A percentile compares a stretch with the other conserved stretches of the same genome.
Conservation (phyloP, 2,113 vertebrate species). For the Amia ocellicauda region DNA sequence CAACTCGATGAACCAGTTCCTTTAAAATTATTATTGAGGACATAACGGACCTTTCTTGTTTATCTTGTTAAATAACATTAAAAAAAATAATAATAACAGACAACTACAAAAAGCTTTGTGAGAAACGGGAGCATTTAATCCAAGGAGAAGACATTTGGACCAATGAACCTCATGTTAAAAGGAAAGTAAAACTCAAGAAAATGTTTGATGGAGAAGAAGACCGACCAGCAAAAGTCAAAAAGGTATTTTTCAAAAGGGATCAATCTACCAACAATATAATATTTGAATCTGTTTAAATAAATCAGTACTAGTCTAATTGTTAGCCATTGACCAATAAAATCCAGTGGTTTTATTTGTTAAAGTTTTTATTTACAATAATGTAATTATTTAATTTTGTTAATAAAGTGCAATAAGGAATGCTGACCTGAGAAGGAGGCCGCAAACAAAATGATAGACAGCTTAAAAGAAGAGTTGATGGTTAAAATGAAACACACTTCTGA, state of each 20-base stretch:
- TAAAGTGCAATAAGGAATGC: background rate
- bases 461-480: too few species aligned
- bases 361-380: too few species aligned
- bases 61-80: slow-evolving; percentile 2
- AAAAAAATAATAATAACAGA: background rate
- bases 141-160: slow-evolving; percentile 2
- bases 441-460: too few species aligned
- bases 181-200: slow-evolving; percentile 1
- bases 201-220: too few species aligned
- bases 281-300: slow-evolving; percentile 6
- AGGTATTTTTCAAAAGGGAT: slow-evolving; percentile 5
- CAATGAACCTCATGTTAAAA: background rate
- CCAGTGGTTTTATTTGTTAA: too few species aligned
- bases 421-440: slow-evolving; percentile 1
- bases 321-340: too few species aligned
- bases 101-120: background rate
- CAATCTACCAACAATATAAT: background rate
- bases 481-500: background rate
- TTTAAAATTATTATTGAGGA: background rate
- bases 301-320: too few species aligned
- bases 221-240: slow-evolving; percentile 9
- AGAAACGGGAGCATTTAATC: background rate
- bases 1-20: background rate
- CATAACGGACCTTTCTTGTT: background rate
- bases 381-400: too few species aligned